Conservation (phyloP, 2,888 invertebrate genomes). For the Anaspis maculata region DNA sequence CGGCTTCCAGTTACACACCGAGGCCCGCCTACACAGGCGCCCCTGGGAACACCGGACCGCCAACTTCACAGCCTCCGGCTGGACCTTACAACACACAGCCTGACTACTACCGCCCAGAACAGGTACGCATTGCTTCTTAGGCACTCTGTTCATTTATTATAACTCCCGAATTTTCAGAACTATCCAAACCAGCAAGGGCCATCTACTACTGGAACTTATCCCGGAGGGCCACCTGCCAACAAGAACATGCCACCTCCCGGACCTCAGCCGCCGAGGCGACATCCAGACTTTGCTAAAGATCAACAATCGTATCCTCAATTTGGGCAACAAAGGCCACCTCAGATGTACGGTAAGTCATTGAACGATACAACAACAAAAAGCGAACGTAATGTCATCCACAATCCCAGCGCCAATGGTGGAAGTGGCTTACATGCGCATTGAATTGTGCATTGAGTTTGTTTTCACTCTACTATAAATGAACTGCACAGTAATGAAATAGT, state of each 20-base stretch:
- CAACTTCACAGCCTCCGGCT: constrained; percentile 44
- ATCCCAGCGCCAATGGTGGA: neutral
- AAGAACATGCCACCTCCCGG: constrained; percentile 57
- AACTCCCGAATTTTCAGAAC: constrained; percentile 12
- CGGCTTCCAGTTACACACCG: constrained; percentile 32
- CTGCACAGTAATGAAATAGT: too few species aligned
- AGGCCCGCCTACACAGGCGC: constrained; percentile 37
- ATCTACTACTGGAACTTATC: constrained; percentile 35
- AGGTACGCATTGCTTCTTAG: constrained; percentile 27
- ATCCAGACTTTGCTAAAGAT: constrained; percentile 78
- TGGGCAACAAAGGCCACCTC: constrained; percentile 55
- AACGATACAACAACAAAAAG: neutral
- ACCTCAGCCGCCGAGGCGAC: constrained; percentile 66
- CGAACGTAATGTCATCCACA: constrained; percentile 2
- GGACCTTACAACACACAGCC: constrained; percentile 46
- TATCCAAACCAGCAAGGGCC: constrained; percentile 35
- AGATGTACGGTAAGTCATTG: constrained; percentile 55
- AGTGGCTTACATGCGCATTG: too few species aligned
- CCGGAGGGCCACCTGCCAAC: constrained; percentile 42
- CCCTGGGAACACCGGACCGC: constrained; percentile 33
- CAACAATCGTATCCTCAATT: constrained; percentile 56
- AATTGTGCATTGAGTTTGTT: too few species aligned
- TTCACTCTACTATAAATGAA: too few species aligned
- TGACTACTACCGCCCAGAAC: constrained; percentile 49
- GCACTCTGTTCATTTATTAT: too few species aligned